Base-by-base conservation (phyloP, 2,888 invertebrate genomes). In the Macrosiphum euphorbiae region DNA sequence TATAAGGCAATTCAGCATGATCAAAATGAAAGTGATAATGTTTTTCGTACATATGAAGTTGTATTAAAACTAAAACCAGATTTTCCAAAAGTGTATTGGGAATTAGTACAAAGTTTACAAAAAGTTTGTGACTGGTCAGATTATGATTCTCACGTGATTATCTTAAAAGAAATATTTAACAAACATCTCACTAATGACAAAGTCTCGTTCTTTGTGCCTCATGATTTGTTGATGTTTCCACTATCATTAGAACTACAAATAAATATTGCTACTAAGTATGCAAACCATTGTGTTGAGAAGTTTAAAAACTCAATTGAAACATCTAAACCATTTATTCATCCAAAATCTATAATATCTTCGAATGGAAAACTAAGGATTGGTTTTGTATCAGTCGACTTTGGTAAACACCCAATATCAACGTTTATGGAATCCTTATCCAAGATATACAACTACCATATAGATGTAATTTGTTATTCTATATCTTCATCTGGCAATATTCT, bases 201-300 rank as follows among this genome's bases (percentile, higher is more conserved):
- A 95, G 96, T 99, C 95, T 98, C 99, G 16, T 99, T 99, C 1
- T 99, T 99, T 78, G 99, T 99, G 96, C 99, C 99, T 0, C 99
- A 99, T 96, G 99, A 99, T 97, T 99, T 99, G 95, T 99, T 99
- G 98, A 97, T 99, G 94, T 99, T 99, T 96, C 99, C 99, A n/a
- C 96, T 99, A 95, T 97, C 98, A 24, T 99, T 99, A 96, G 97
- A 98, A 94, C 98, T 98, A 95, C 97, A 99, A 95, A 99, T 98
- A 96, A 98, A 98, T 94, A 99, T 99, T 95, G 99, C 99, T n/a
- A 97, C 98, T 10, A 97, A 98, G 92, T 99, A 99, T 96, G 99
- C 99, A 41, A 98, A 98, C 96, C 97, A 99, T 91, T 99, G 99
- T 96, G 96, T 98, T 28, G 20, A 94, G 99, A 99, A 96, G 99